Evolutionary conservation across 2,797 vertebrate species (phyloP), one percentile per base, ranked within the genome.

Genomic region (Notolabrus celidotus): DNA sequence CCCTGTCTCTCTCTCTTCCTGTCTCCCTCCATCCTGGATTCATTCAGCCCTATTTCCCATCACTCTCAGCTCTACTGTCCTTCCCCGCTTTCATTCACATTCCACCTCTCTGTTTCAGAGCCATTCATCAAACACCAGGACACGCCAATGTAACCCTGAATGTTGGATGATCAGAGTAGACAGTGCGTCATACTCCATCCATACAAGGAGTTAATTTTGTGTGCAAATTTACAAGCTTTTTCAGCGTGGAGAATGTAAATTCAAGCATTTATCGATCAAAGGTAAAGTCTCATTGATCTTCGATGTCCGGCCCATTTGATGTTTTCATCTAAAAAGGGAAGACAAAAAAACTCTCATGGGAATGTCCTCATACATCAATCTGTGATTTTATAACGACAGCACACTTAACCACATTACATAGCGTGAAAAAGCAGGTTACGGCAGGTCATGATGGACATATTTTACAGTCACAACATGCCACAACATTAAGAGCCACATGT

Each of bases 31-130:
- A 20, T 22, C 43, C 74, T 61, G 41, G 64, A 81, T 75, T 72
- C 58, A 67, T 80, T 79, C 62, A 53, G 53, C 54, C 20, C 25
- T 36, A 3, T 60, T 77, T 78, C 25, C 83, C 52, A 62, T 84
- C 39, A 36, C 23, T 39, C 60, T 58, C 29, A 19, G 19, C 42
- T 31, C 29, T 20, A 15, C 41, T 63, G 47, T 66, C 50, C 39
- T 78, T 59, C 39, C 49, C 54, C 22, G 15, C 34, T 77, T 38
- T 63, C 42, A 55, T 67, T 82, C 71, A 57, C 56, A 67, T 63
- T 34, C 43, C 16, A 38, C 77, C 42, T 10, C 31, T 67, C 50
- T 41, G 10, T 64, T n/a, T 52, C 19, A 7, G 29, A 67, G 22
- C 15, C 27, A 43, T 71, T 56, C 34, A 76, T 66, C 33, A 58